phyloP scores from a whole-genome alignment of 2,888 invertebrate genomes.

The Stictocephala bisonia region DNA sequence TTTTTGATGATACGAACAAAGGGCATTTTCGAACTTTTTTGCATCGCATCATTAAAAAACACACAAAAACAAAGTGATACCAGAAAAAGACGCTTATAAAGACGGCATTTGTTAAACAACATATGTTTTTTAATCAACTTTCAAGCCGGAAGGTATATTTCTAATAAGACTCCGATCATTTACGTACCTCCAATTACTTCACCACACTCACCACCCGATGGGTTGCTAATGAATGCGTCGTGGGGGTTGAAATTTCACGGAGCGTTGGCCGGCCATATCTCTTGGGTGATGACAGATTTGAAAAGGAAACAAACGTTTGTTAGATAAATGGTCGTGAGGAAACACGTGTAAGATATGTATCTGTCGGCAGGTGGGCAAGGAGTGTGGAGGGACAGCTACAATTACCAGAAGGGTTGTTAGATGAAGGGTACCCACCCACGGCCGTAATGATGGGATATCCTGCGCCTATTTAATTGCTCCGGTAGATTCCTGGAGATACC shows the following conservation, averaged over 20 bases:
- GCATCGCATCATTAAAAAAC: too few relatives aligned
- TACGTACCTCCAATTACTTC: too few relatives aligned
- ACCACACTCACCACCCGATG: neutral
- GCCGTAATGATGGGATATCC: constrained; percentile 43
- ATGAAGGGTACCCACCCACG: constrained; percentile 34
- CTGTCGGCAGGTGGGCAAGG: neutral
- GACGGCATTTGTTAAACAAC: too few relatives aligned
- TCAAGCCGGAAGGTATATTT: too few relatives aligned
- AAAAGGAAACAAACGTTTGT: constrained; percentile 13
- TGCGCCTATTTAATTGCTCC: constrained; percentile 15
- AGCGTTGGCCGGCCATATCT: neutral
- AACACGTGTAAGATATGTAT: constrained; percentile 30
- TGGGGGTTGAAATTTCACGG: constrained; percentile 5
- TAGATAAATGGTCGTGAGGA: neutral
- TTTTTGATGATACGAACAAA: too few relatives aligned
- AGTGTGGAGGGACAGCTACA: neutral
- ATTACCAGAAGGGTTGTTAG: neutral
- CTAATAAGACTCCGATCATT: too few relatives aligned
- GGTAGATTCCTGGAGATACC: constrained; percentile 34
- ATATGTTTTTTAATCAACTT: too few relatives aligned
- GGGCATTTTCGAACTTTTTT: too few relatives aligned
- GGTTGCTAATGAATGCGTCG: neutral
- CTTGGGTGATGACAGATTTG: constrained; percentile 38
- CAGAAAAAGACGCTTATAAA: too few relatives aligned
- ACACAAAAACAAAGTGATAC: too few relatives aligned